Evolutionary conservation across 2,888 invertebrate species (phyloP).

Genomic region (Noctua janthe): DNA sequence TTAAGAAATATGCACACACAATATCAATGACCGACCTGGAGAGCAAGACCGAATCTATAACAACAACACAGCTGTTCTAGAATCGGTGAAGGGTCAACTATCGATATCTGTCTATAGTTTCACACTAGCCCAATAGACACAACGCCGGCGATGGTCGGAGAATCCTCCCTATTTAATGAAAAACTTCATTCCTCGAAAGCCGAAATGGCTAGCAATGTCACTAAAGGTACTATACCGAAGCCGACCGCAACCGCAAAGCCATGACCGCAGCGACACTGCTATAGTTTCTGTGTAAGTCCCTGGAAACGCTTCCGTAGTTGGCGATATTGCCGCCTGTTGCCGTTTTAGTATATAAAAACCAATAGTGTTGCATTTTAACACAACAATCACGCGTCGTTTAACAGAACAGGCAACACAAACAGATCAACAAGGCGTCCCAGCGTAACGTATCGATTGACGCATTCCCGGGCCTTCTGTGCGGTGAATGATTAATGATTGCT

Average conservation of each 20-base stretch:
- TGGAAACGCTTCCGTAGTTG: neutral
- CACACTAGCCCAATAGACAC: too few species aligned
- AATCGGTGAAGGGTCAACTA: neutral
- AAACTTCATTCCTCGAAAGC: neutral
- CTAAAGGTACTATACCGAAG: neutral
- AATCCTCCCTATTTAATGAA: neutral
- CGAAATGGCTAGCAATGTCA: neutral
- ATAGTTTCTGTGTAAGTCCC: neutral
- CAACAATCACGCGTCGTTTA: slow-evolving; percentile 30
- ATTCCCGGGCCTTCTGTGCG: slow-evolving; percentile 55
- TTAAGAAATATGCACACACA: neutral
- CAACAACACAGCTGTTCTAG: neutral
- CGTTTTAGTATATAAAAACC: neutral
- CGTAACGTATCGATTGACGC: slow-evolving; percentile 65
- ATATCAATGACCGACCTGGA: neutral
- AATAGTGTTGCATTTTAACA: neutral
- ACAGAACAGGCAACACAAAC: slow-evolving; percentile 29
- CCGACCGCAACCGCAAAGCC: neutral
- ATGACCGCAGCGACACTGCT: neutral
- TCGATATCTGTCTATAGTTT: too few species aligned
- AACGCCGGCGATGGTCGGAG: neutral
- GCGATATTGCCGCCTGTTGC: neutral
- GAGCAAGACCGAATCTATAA: neutral
- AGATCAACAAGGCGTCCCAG: slow-evolving; percentile 48
- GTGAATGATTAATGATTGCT: slow-evolving; percentile 68